These are phyloP conservation scores for Pomatorhinus ruficollis DNA, from an alignment of 2,113 vertebrate species.

Conservation along the genomic window DNA sequence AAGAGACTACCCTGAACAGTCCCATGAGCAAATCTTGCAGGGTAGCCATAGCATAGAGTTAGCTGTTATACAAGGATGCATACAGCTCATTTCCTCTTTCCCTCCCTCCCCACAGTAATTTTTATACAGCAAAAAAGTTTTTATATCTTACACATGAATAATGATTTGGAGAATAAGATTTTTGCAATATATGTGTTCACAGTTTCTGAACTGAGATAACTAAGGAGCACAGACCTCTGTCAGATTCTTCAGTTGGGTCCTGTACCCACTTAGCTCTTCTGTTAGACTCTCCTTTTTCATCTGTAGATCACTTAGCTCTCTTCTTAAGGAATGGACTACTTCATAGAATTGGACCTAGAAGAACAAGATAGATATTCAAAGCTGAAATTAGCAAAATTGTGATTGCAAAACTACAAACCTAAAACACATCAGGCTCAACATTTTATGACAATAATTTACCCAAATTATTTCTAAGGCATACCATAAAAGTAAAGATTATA, in stretches of 20 bases:
- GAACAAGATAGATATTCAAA: not conserved
- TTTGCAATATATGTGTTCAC: accelerated
- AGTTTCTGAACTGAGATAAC: not conserved
- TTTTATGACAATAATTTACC: not conserved
- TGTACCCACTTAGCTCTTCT: conserved; percentile 83
- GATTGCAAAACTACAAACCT: not conserved
- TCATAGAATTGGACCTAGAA: conserved; percentile 88
- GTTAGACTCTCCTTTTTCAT: conserved; percentile 76
- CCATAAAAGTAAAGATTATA: not conserved
- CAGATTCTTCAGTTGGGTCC: conserved; percentile 81
- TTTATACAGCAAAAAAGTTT: not conserved
- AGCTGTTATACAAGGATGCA: not conserved
- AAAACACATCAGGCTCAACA: not conserved
- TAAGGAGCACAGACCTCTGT: conserved; percentile 81
- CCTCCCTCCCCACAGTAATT: not conserved
- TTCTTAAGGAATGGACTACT: conserved; percentile 80
- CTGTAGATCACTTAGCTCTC: conserved; percentile 81
- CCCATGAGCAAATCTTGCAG: not conserved
- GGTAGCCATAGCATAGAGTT: not conserved
- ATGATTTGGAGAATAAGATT: not conserved
- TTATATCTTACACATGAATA: not conserved
- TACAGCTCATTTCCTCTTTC: not conserved
- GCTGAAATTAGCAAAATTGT: not conserved
- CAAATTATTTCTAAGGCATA: not conserved
- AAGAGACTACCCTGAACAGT: not conserved